Evolutionary conservation across 2,113 vertebrate genomes (phyloP).

Genomic region (Pedionomus torquatus): DNA sequence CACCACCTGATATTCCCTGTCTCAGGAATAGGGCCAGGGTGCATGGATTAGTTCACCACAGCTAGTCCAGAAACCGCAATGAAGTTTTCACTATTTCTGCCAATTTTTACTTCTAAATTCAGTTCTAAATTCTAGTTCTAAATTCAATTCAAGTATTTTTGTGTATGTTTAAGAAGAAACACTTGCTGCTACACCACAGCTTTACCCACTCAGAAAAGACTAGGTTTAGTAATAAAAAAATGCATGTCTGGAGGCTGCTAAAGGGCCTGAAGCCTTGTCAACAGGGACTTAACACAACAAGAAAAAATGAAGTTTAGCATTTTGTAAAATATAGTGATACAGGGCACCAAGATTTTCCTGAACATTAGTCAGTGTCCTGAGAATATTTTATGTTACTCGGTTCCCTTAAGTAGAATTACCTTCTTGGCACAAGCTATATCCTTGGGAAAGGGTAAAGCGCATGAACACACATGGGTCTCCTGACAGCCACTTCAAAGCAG

Average conservation of each 20-base stretch:
- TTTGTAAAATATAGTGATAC: not conserved
- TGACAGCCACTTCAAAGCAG: not conserved
- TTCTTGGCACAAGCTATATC: not conserved
- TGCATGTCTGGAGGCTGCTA: not conserved
- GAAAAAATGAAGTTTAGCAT: not conserved
- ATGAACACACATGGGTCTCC: not conserved
- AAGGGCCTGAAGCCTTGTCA: not conserved
- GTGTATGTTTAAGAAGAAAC: not conserved
- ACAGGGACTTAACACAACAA: not conserved
- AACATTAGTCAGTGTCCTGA: not conserved
- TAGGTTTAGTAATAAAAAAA: not conserved
- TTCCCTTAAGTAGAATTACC: not conserved
- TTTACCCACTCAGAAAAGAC: not conserved
- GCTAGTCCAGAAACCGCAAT: not conserved
- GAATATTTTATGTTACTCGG: not conserved
- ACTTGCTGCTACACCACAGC: not conserved
- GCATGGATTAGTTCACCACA: not conserved
- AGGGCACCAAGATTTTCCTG: not conserved
- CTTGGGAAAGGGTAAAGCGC: not conserved
- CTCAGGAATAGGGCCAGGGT: not conserved
- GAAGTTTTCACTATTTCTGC: not conserved
- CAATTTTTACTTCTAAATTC: not conserved
- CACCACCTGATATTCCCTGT: no score
- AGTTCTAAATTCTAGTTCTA: not conserved
- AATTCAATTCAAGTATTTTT: not conserved